phyloP scores from a whole-genome alignment of 2,888 invertebrate species.

The Melanostoma scalare region DNA sequence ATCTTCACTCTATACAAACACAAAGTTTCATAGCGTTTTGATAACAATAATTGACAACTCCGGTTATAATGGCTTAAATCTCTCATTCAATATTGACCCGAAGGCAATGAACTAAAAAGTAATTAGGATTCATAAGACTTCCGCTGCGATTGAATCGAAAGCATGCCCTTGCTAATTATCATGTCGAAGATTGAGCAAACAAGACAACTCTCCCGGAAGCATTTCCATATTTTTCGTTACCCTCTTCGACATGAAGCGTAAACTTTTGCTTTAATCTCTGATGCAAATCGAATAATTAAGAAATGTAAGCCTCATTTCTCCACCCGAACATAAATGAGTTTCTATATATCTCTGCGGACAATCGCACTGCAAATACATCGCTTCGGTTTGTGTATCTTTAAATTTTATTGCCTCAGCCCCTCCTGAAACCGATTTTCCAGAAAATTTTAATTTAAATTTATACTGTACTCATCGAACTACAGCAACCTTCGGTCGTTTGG shows the following conservation, averaged over 20 bases:
- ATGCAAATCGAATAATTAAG: slow-evolving; percentile 58
- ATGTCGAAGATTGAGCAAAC: slow-evolving; percentile 23
- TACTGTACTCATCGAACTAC: slow-evolving; percentile 25
- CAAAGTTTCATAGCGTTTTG: slow-evolving; percentile 1
- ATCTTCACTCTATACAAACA: background rate
- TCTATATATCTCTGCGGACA: slow-evolving; percentile 18
- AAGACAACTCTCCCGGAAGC: background rate
- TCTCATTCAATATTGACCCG: slow-evolving; percentile 6
- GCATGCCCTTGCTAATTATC: slow-evolving; percentile 51
- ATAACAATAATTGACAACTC: slow-evolving; percentile 22
- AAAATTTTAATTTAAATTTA: slow-evolving; percentile 49
- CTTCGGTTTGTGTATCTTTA: slow-evolving; percentile 28
- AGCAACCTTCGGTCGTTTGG: background rate
- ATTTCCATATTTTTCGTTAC: slow-evolving; percentile 12
- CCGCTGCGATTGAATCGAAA: slow-evolving; percentile 30
- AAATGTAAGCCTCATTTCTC: slow-evolving; percentile 42
- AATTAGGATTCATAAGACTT: slow-evolving; percentile 51
- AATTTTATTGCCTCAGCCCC: slow-evolving; percentile 10
- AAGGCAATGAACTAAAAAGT: slow-evolving; percentile 34
- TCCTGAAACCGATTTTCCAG: slow-evolving; percentile 2
- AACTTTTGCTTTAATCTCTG: slow-evolving; percentile 60
- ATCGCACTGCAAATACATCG: slow-evolving; percentile 14
- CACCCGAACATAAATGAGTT: slow-evolving; percentile 13
- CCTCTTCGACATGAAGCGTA: slow-evolving; percentile 23
- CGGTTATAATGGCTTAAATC: background rate